Evolutionary conservation across 2,888 invertebrate genomes (phyloP), one percentile per base, ranked within the genome.

Genomic region (Sphaerophoria taeniata): DNA sequence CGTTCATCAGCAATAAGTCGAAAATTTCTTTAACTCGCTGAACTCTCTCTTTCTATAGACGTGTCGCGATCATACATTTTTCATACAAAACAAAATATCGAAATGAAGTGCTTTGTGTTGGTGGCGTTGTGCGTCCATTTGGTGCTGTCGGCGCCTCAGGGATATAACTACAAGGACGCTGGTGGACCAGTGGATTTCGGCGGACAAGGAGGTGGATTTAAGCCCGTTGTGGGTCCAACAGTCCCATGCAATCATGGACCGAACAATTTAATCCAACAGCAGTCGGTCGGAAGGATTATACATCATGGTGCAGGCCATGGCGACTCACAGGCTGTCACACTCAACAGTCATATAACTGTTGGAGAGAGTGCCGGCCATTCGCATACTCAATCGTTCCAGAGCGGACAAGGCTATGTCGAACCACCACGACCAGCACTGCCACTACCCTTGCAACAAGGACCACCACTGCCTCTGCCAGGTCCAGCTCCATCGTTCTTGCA

Each of bases 261-360:
- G 0, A 70, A 39, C 49, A 76, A 75, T 45, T 45, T 88, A 0
- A 87, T 89, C 14, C 83, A 87, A 55, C 71, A 87, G 1, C 89
- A 89, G 63, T 88, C 88, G 1, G 55, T 81, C 4, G 88, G 87
- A 14, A 86, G 89, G 86, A 89, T 89, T 84, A 83, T 89, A 3
- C 88, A 89, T 36, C 87, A 87, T 6, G 86, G 87, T n/a, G 73
- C 60, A 84, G 72, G 69, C 24, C 43, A 36, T 79, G 77, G 43
- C 33, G 87, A 79, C 39, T 71, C 81, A 11, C 81, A 87, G 34
- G 80, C 84, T 6, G 78, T 86, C 5, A 81, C 87, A 12, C 74
- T 87, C 0, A 88, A 87, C 34, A 84, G 84, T 11, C 86, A 87
- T 12, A 83, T 87, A 31, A 79, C 81, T 4, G 88, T 87, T 6